These are phyloP conservation scores for Tetranychus truncatus DNA, from an alignment of 2,888 invertebrate genomes.

Conservation along the genomic window DNA sequence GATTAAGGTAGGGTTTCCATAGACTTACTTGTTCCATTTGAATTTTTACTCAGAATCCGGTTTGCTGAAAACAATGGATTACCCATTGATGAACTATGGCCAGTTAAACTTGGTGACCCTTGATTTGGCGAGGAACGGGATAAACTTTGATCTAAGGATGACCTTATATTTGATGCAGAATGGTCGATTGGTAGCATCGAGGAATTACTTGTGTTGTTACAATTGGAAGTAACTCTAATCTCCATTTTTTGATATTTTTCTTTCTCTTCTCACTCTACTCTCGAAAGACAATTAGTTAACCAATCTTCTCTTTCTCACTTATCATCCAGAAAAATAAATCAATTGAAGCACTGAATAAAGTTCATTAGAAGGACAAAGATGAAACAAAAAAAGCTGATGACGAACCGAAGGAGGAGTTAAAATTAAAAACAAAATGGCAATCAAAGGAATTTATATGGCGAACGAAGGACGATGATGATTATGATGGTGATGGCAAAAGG, in stretches of 20 bases:
- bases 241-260: conserved; percentile 2
- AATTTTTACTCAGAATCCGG: conserved; percentile 25
- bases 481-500: background rate
- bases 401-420: background rate
- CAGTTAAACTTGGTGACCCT: background rate
- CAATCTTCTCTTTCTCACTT: background rate
- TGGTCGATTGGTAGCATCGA: conserved; percentile 19
- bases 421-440: conserved; percentile 9
- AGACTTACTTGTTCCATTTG: conserved; percentile 27
- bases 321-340: background rate
- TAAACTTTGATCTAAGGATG: conserved; percentile 12
- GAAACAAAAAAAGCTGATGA: background rate
- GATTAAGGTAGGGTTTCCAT: background rate
- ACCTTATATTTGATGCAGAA: conserved; percentile 14
- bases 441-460: background rate
- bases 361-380: background rate
- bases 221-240: background rate
- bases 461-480: background rate
- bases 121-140: background rate
- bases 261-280: background rate
- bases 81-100: conserved; percentile 13
- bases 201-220: background rate
- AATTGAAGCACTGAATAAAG: background rate
- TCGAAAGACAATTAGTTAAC: background rate
- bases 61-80: conserved; percentile 18